phyloP scores from a whole-genome alignment of 2,888 invertebrate species.

The Philaethria dido region DNA sequence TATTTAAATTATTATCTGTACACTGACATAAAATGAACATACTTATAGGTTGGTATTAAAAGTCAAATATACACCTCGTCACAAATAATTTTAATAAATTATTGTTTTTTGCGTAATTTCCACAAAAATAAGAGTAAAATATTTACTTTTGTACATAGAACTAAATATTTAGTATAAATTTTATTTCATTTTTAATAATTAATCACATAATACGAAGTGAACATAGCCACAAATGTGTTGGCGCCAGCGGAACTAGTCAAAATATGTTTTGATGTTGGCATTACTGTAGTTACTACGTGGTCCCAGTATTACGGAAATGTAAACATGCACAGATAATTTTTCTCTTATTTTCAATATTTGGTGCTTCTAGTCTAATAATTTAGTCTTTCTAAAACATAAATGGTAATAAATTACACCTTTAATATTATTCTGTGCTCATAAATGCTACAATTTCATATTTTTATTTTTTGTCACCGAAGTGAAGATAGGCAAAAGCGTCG shows the following conservation, averaged over 20 bases:
- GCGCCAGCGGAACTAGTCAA: slow-evolving; percentile 71
- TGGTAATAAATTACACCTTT: slow-evolving; percentile 38
- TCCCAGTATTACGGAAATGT: slow-evolving; percentile 78
- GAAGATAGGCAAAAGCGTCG: slow-evolving; percentile 82
- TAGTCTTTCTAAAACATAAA: slow-evolving; percentile 42
- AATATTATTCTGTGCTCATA: slow-evolving; percentile 41
- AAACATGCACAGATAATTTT: slow-evolving; percentile 75
- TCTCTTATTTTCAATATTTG: slow-evolving; percentile 53
- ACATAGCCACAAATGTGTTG: slow-evolving; percentile 43
- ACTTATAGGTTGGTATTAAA: slow-evolving; percentile 16
- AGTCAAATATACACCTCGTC: slow-evolving; percentile 12
- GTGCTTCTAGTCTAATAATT: slow-evolving; percentile 48
- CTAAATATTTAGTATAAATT: neutral
- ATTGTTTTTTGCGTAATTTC: neutral
- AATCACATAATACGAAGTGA: slow-evolving; percentile 22
- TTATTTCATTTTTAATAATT: neutral
- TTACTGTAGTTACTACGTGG: slow-evolving; percentile 77
- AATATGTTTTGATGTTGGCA: slow-evolving; percentile 62
- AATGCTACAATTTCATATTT: slow-evolving; percentile 50
- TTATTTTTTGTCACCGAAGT: slow-evolving; percentile 74
- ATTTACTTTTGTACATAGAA: neutral
- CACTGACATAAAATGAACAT: neutral
- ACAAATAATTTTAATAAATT: neutral
- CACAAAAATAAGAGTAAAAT: neutral
- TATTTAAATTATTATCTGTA: slow-evolving; percentile 18